These are phyloP conservation scores for Neoseiulus cucumeris DNA, from an alignment of 1,140 invertebrate genomes.

Conservation along the genomic window DNA sequence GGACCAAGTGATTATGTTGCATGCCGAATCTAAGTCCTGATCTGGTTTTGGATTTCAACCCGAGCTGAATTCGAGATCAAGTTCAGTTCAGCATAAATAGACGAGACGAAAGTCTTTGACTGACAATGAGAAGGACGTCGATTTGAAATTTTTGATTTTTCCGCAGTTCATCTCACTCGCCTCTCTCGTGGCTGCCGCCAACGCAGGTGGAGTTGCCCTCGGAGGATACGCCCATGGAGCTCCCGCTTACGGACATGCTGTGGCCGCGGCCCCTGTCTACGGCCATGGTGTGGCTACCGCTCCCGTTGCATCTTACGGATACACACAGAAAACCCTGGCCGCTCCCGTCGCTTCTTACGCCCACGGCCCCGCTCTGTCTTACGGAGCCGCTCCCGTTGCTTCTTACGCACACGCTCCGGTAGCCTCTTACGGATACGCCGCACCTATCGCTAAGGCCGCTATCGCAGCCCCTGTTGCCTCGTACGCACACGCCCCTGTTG, in stretches of 20 bases:
- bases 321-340: background rate
- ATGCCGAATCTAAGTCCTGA: no score
- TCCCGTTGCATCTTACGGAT: background rate
- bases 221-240: background rate
- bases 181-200: background rate
- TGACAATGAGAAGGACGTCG: no score
- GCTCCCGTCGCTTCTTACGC: background rate
- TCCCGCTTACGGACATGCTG: background rate
- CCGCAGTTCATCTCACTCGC: background rate
- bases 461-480: conserved; percentile 1
- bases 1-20: no score
- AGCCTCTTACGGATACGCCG: background rate
- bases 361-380: background rate
- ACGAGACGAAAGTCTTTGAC: no score
- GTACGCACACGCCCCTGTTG: background rate
- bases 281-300: background rate
- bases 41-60: no score
- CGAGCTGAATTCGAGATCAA: no score
- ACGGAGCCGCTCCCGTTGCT: background rate
- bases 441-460: background rate
- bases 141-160: no score
- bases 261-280: no score
- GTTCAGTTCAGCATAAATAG: no score
- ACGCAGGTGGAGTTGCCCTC: background rate
- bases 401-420: background rate